These are phyloP conservation scores for Tiliacea citrago DNA, from an alignment of 2,888 invertebrate genomes.

Conservation along the genomic window DNA sequence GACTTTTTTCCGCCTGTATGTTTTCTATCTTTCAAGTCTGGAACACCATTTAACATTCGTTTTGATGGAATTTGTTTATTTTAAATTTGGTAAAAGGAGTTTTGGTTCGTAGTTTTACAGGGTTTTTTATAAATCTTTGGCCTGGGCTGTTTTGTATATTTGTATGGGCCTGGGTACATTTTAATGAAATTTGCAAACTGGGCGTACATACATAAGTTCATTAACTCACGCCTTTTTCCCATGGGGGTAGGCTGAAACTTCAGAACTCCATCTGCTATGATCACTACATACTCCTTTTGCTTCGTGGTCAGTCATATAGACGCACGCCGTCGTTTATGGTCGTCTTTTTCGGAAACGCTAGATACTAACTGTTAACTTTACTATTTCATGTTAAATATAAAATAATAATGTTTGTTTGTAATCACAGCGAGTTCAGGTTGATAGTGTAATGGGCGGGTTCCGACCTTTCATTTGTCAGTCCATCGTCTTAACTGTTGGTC, in stretches of 20 bases:
- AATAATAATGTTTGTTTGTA: background rate
- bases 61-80: constrained; percentile 12
- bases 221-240: background rate
- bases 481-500: no score
- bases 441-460: background rate
- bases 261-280: background rate
- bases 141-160: no score
- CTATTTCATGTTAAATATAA: background rate
- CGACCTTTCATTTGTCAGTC: background rate
- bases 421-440: background rate
- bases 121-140: no score
- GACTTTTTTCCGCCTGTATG: background rate
- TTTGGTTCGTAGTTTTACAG: background rate
- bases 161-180: background rate
- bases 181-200: background rate
- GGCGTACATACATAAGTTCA: background rate
- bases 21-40: constrained; percentile 4
- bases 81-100: background rate
- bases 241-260: background rate
- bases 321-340: background rate
- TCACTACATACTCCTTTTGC: background rate
- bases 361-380: no score
- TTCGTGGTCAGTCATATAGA: background rate
- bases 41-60: background rate
- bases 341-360: background rate